Conservation (phyloP, 2,113 vertebrate species). For the Sinocyclocheilus maitianheensis region DNA sequence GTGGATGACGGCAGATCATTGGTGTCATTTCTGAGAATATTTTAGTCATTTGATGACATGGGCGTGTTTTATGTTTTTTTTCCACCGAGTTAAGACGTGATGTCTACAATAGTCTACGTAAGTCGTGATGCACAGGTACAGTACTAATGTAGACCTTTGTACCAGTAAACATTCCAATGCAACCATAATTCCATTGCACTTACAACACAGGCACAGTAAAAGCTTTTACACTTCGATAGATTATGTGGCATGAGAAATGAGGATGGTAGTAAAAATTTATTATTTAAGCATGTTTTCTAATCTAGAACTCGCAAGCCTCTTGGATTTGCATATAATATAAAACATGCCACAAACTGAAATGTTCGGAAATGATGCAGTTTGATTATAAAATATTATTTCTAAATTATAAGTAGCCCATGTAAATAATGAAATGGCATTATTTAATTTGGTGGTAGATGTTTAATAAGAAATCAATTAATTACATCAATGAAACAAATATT, state of each 20-base stretch:
- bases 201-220: not conserved
- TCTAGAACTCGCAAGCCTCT: not conserved
- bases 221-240: not conserved
- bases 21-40: not conserved
- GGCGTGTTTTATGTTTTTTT: not conserved
- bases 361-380: not conserved
- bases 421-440: not conserved
- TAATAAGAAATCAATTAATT: no score
- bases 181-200: not conserved
- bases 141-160: conserved; percentile 27
- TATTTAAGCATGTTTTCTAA: not conserved
- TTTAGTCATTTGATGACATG: not conserved
- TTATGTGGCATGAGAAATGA: not conserved
- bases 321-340: not conserved
- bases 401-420: not conserved
- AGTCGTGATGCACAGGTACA: not conserved
- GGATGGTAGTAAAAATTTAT: not conserved
- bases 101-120: not conserved
- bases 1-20: not conserved
- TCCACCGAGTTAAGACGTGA: not conserved
- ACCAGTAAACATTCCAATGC: not conserved
- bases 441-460: not conserved
- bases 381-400: not conserved
- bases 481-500: no score
- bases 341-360: not conserved